Base-by-base conservation (phyloP, 2,113 vertebrate genomes). In the Pterocles orientalis region DNA sequence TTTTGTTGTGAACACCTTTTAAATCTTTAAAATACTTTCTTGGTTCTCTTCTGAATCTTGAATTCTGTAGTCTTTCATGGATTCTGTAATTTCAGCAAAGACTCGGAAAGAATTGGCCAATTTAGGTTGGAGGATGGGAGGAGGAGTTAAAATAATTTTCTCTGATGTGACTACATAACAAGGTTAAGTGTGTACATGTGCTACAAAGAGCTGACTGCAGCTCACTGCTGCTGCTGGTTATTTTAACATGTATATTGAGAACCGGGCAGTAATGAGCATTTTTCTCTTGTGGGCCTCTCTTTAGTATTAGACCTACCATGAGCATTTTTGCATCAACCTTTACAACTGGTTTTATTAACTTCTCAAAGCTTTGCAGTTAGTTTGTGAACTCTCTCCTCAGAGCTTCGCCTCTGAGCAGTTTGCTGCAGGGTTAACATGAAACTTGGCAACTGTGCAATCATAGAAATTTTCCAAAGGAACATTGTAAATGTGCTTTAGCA, bases 151-250 rank as follows among this genome's bases (percentile, higher is more conserved):
- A 80, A n/a, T 17, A 12, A 15, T 39, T 47, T 39, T 39, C 25
- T 47, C 29, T 20, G 33, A 53, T 12, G 7, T 8, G 18, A 39
- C 16, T 34, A 6, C 7, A 0, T 21, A 56, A 20, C 24, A 43
- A 53, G 29, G 16, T 31, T 15, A 14, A 14, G 47, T 1, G 7
- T 36, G 7, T 17, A 0, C 18, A 5, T 21, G 62, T n/a, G 43
- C 28, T 53, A 33, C 4, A 9, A 29, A n/a, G 51, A 64, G 48
- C 50, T 36, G 70, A 50, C 18, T 79, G 65, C 65, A 53, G 34
- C 41, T 50, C 10, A 0, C 29, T n/a, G 10, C 50, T 6, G 6
- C 18, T 24, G 29, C 50, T 69, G 54, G 18, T 69, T 77, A n/a
- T 26, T 81, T 36, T 56, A 29, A 48, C 10, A 5, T 1, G 0